phyloP scores from a whole-genome alignment of 2,888 invertebrate genomes.

The Clepsis dumicolana region DNA sequence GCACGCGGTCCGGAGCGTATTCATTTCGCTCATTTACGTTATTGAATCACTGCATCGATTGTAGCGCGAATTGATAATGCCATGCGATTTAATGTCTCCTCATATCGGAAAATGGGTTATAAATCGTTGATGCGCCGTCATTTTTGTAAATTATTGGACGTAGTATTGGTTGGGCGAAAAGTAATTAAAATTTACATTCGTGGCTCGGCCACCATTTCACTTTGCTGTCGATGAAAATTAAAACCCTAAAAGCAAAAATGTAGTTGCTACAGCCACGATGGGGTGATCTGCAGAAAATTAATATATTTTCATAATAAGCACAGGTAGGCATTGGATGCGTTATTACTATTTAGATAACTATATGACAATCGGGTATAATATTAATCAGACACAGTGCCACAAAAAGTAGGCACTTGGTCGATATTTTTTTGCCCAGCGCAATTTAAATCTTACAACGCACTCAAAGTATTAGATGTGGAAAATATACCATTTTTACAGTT shows the following conservation, averaged over 20 bases:
- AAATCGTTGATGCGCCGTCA: slow-evolving; percentile 68
- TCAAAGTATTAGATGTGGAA: slow-evolving; percentile 28
- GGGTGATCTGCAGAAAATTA: too few species aligned
- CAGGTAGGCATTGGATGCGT: too few species aligned
- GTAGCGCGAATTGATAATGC: slow-evolving; percentile 67
- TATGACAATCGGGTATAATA: background rate
- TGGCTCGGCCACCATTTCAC: slow-evolving; percentile 26
- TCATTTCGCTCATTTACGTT: slow-evolving; percentile 67
- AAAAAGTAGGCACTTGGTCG: background rate
- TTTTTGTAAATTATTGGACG: slow-evolving; percentile 66
- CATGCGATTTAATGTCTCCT: slow-evolving; percentile 65
- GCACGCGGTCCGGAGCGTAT: slow-evolving; percentile 56
- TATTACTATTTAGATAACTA: too few species aligned
- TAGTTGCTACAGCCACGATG: slow-evolving; percentile 4
- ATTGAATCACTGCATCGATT: slow-evolving; percentile 71
- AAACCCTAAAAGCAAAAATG: slow-evolving; percentile 16
- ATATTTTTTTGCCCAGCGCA: background rate
- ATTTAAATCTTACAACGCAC: slow-evolving; percentile 6
- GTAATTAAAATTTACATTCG: slow-evolving; percentile 42
- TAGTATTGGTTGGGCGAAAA: slow-evolving; percentile 52
- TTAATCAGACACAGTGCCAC: too few species aligned
- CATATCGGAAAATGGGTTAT: slow-evolving; percentile 69
- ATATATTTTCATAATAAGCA: too few species aligned
- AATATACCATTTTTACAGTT: slow-evolving; percentile 47
- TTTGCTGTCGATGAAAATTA: slow-evolving; percentile 33